A percentile compares a stretch with the other conserved stretches of the same genome.
Evolutionary conservation across 1,140 invertebrate genomes (phyloP).

Genomic region (Neodiprion lecontei): DNA sequence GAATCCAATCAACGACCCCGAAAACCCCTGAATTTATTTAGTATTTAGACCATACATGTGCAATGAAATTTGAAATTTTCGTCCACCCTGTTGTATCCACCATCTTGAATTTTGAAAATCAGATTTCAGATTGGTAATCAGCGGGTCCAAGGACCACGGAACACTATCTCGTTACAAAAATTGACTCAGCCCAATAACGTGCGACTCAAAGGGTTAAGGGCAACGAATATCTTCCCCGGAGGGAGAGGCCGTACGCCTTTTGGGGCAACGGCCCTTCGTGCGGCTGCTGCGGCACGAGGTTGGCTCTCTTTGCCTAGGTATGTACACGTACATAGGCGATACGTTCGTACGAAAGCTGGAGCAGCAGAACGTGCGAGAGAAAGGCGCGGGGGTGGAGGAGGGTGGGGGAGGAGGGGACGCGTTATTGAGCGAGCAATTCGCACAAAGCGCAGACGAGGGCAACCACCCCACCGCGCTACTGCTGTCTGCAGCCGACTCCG

Average conservation of each 20-base stretch:
- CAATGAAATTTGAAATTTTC: too few relatives aligned
- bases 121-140: too few relatives aligned
- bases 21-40: too few relatives aligned
- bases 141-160: too few relatives aligned
- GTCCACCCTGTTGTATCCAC: too few relatives aligned
- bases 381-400: constrained; percentile 33
- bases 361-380: background rate
- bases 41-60: too few relatives aligned
- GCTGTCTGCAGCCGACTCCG: background rate
- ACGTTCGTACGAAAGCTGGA: background rate
- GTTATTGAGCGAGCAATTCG: constrained; percentile 60
- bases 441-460: constrained; percentile 60
- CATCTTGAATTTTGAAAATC: too few relatives aligned
- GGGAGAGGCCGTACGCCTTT: constrained; percentile 32
- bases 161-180: too few relatives aligned
- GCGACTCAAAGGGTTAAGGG: background rate
- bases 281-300: background rate
- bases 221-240: constrained; percentile 30
- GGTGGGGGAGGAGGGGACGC: constrained; percentile 44
- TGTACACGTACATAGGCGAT: background rate
- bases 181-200: too few relatives aligned
- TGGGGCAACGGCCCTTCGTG: constrained; percentile 40
- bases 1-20: too few relatives aligned
- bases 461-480: constrained; percentile 45
- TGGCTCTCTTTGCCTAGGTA: too few relatives aligned